A percentile compares a stretch with the other conserved stretches of the same genome.
Conservation (phyloP, 1,140 invertebrate species). For the Drosophila sp. region DNA sequence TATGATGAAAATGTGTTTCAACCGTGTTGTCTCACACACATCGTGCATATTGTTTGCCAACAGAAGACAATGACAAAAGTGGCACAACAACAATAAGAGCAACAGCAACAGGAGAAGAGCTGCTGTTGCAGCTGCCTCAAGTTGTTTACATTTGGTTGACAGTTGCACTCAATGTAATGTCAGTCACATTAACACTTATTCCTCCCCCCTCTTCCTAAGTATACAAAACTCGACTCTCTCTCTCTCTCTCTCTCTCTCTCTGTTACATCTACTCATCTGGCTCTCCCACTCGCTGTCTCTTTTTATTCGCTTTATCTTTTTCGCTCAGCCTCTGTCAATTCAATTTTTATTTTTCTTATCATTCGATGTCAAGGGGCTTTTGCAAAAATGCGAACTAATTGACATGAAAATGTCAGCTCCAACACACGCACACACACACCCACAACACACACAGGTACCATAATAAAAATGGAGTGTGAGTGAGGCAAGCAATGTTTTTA, state of each 20-base stretch:
- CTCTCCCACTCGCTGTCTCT: neutral
- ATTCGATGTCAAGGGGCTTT: slow-evolving; percentile 50
- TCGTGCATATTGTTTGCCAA: slow-evolving; percentile 38
- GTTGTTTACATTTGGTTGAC: slow-evolving; percentile 65
- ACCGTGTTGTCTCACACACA: slow-evolving; percentile 26
- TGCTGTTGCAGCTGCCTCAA: slow-evolving; percentile 49
- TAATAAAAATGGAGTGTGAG: neutral
- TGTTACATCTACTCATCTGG: neutral
- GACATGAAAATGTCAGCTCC: slow-evolving; percentile 65
- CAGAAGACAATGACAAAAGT: slow-evolving; percentile 47
- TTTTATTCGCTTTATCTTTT: neutral
- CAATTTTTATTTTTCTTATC: slow-evolving; percentile 46
- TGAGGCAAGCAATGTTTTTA: too few species aligned
- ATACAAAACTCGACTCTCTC: neutral
- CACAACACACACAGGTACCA: slow-evolving; percentile 1
- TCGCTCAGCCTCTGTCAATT: slow-evolving; percentile 33
- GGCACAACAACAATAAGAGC: slow-evolving; percentile 20
- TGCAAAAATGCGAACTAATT: slow-evolving; percentile 70
- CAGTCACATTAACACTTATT: slow-evolving; percentile 36
- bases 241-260: neutral
- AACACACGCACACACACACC: neutral
- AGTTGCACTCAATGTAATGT: slow-evolving; percentile 41
- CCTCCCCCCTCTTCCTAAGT: neutral
- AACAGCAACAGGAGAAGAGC: slow-evolving; percentile 9
- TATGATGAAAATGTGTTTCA: slow-evolving; percentile 15